Percentiles rank a stretch among this genome's conserved stretches.
These are phyloP conservation scores for Dendrolimus houi DNA, from an alignment of 2,888 invertebrate genomes.

Conservation along the genomic window DNA sequence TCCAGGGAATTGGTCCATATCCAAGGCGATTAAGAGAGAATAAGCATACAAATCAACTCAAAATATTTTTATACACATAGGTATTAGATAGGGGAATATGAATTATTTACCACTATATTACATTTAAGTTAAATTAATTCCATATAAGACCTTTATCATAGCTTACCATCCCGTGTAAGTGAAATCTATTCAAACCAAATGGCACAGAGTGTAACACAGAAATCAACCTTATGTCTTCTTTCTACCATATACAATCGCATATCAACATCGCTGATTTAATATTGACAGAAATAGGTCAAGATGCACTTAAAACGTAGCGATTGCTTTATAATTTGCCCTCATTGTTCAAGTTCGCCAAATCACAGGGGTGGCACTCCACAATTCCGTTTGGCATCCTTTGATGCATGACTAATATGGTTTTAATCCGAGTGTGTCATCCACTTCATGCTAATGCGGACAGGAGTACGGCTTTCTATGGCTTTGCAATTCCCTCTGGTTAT, in stretches of 20 bases:
- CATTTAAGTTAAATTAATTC: background rate
- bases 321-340: slow-evolving; percentile 57
- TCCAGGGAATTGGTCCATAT: too few species aligned
- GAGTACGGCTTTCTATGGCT: slow-evolving; percentile 44
- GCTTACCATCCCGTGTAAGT: background rate
- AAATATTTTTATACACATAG: too few species aligned
- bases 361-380: slow-evolving; percentile 42
- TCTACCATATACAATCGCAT: background rate
- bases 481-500: slow-evolving; percentile 46
- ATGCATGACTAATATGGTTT: slow-evolving; percentile 67
- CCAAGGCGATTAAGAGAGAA: too few species aligned
- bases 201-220: background rate
- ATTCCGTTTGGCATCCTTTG: slow-evolving; percentile 56
- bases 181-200: background rate
- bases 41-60: too few species aligned
- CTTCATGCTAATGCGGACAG: slow-evolving; percentile 54
- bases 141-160: background rate
- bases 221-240: background rate
- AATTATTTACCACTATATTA: background rate
- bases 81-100: too few species aligned
- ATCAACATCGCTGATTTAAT: slow-evolving; percentile 29
- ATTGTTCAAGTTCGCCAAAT: slow-evolving; percentile 56
- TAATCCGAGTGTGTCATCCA: slow-evolving; percentile 69
- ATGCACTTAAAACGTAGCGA: slow-evolving; percentile 49
- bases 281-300: slow-evolving; percentile 62